A percentile compares a stretch with the other conserved stretches of the same genome.
Conservation (phyloP, 53 echinoderm and acorn worm species). For the Zoroaster sp. region DNA sequence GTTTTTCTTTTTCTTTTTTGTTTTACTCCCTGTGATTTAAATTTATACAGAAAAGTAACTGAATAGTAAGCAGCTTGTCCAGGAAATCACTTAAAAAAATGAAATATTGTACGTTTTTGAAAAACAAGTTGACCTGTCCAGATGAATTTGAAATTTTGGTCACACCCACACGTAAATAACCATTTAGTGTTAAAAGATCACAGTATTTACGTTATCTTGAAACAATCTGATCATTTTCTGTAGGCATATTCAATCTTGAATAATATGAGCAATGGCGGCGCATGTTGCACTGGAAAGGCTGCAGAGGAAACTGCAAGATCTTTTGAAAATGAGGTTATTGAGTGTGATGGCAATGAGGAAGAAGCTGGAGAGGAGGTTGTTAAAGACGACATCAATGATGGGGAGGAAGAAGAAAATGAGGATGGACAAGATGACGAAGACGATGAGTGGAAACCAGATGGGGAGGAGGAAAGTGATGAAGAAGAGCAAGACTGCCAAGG, state of each 20-base stretch:
- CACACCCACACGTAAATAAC: neutral
- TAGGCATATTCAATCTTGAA: neutral
- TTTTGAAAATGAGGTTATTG: too few species aligned
- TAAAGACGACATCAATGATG: neutral
- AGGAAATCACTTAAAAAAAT: too few species aligned
- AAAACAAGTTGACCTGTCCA: too few species aligned
- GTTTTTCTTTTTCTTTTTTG: too few species aligned
- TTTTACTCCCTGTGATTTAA: too few species aligned
- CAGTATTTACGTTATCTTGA: neutral
- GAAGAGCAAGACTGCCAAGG: neutral
- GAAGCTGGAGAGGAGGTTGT: neutral
- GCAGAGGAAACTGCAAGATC: neutral
- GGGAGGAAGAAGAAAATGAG: neutral
- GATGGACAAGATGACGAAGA: too few species aligned
- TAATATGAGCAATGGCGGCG: neutral
- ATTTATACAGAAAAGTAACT: too few species aligned
- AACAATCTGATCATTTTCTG: neutral
- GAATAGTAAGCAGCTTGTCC: too few species aligned
- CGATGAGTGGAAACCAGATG: neutral
- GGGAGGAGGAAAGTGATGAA: neutral
- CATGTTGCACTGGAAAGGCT: neutral
- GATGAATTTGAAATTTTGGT: neutral
- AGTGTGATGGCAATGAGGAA: neutral
- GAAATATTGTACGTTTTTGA: too few species aligned
- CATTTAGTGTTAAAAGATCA: neutral